Base-by-base conservation (phyloP, 2,797 vertebrate species). In the Platalea minor region DNA sequence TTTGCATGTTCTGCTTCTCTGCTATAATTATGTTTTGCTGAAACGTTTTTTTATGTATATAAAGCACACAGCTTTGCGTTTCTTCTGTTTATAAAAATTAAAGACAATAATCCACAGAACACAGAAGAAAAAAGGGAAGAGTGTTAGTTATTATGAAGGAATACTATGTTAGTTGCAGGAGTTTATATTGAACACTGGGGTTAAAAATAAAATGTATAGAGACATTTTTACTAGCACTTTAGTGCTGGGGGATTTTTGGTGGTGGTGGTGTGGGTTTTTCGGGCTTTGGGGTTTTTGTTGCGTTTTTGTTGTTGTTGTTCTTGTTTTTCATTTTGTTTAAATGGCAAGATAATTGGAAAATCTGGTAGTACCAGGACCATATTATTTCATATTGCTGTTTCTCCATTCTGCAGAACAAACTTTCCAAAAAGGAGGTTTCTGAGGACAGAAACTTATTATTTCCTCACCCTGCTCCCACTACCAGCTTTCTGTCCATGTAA, bases 181-280 rank as follows among this genome's bases (percentile, higher is more conserved):
- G 33, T 53, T 86, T 73, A 23, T 41, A 26, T 7, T 37, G 67
- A 88, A 76, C 33, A 11, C 18, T 76, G 9, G 20, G 7, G 3
- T 53, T 78, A 72, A 78, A 94, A 88, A 75, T 75, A 61, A 69
- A 83, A 39, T 19, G 1, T 26, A 39, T 4, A 51, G 7, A 63
- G 39, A 45, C 0, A 45, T 45, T 93, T 94, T 73, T 85, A 20
- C 5, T 68, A 51, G 9, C 4, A 45, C 4, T 41, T 81, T 59
- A 37, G 2, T 20, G 7, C 7, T 29, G 7, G 3, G 6, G 4
- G 0, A 1, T 35, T 37, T 54, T 26, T 76, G 13, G 1, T 68
- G 14, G 1, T 39, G 4, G 0, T 45, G 28, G 0, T 43, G 67
- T 37, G 26, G 2, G 3, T 3, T 31, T 69, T 57, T 17, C 2